These are phyloP conservation scores for Panopea generosa DNA, from an alignment of 2,888 invertebrate genomes.

Conservation along the genomic window DNA sequence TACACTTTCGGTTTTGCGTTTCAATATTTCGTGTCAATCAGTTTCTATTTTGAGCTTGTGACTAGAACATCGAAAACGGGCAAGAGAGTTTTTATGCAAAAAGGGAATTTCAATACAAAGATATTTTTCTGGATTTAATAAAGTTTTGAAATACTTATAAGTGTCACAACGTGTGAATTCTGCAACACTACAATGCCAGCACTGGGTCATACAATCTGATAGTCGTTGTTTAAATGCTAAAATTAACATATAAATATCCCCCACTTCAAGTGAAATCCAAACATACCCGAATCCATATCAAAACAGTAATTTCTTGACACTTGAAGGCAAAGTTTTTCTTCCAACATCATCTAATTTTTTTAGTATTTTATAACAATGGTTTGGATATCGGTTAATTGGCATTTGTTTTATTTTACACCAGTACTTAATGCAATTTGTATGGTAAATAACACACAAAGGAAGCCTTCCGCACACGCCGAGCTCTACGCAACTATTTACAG, in stretches of 20 bases:
- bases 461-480: slow-evolving; percentile 15
- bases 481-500: slow-evolving; percentile 5
- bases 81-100: slow-evolving; percentile 18
- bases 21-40: slow-evolving; percentile 16
- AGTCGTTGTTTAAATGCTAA: slow-evolving; percentile 15
- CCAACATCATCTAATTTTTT: slow-evolving; percentile 9
- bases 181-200: slow-evolving; percentile 10
- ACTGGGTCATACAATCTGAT: slow-evolving; percentile 16
- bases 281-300: slow-evolving; percentile 25
- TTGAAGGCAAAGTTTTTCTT: slow-evolving; percentile 15
- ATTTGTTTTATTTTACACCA: slow-evolving; percentile 19
- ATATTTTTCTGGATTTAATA: slow-evolving; percentile 13
- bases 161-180: slow-evolving; percentile 4
- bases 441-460: slow-evolving; percentile 10
- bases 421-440: slow-evolving; percentile 11
- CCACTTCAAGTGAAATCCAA: slow-evolving; percentile 18
- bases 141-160: slow-evolving; percentile 9
- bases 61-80: slow-evolving; percentile 29
- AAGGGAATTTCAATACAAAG: slow-evolving; percentile 1
- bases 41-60: slow-evolving; percentile 18
- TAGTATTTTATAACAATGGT: slow-evolving; percentile 13
- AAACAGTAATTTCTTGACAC: slow-evolving; percentile 14
- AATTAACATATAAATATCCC: slow-evolving; percentile 14
- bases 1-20: slow-evolving; percentile 13
- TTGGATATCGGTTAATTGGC: slow-evolving; percentile 5